These are phyloP conservation scores for Hemiprocne comata DNA, from an alignment of 2,113 vertebrate species.

Conservation along the genomic window DNA sequence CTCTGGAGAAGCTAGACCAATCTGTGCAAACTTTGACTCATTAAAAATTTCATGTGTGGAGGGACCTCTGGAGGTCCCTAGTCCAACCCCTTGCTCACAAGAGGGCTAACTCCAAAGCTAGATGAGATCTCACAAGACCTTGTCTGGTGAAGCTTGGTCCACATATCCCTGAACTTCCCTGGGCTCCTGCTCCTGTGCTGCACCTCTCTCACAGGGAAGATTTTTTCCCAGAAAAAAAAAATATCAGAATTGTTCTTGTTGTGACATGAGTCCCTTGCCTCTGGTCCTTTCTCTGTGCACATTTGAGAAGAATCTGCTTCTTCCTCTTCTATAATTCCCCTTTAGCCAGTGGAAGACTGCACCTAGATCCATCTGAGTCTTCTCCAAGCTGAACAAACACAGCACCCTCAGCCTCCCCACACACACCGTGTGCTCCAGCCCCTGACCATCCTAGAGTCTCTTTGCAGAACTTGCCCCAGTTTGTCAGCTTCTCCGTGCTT, in stretches of 20 bases:
- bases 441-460: background rate
- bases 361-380: background rate
- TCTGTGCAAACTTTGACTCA: background rate
- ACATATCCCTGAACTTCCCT: background rate
- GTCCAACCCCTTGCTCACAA: background rate
- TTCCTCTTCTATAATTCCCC: background rate
- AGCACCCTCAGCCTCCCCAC: background rate
- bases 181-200: background rate
- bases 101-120: background rate
- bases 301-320: background rate
- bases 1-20: background rate
- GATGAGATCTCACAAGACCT: background rate
- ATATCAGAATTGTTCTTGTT: background rate
- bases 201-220: background rate
- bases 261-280: background rate
- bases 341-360: background rate
- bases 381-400: background rate
- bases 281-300: background rate
- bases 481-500: background rate
- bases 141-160: background rate
- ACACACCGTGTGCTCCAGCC: rapidly evolving
- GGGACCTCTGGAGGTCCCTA: background rate
- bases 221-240: background rate
- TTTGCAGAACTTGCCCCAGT: background rate
- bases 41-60: background rate